Base-by-base conservation (phyloP, 2,113 vertebrate species). In the Piaya cayana region DNA sequence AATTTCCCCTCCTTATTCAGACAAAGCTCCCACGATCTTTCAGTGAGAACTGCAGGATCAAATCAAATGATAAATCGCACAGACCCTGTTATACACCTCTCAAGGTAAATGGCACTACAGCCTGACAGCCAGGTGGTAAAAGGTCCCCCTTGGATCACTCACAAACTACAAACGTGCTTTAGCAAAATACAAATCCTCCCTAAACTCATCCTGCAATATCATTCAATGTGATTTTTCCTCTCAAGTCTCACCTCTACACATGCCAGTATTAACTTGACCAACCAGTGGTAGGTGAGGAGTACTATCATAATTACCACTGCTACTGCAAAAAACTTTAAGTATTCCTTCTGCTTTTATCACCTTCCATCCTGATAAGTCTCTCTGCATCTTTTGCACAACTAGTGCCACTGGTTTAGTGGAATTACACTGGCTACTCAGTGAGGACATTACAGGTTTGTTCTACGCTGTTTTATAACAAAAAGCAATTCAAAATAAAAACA, bases 1-100 rank as follows among this genome's bases (percentile, higher is more conserved):
- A 36, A 81, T 80, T 93, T 95, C 37, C 37, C 72, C 60, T 83
- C 43, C 50, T 94, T 85, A 84, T 80, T 94, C 90, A 92, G 71
- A 59, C 0, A 1, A 49, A 42, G 53, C 27, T 92, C 64, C 68
- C 64, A 29, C 39, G 60, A 87, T 88, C 72, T 84, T 86, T 71
- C 60, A 78, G 36, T 3, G 29, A 82, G 65, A 92, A 49, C 39
- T 18, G 49, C 65, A 78, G 27, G 82, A 82, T 84, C 64, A 79
- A 68, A 92, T 81, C 72, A 74, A 90, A 88, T 29, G 70, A 90
- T 36, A 47, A 78, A 93, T 75, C 76, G 90, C 0, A 0, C 21
- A 60, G 69, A 42, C 18, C 37, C 43, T 34, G 45, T 67, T 69
- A 55, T 11, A 47, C 1, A 84, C 17, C 49, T 79, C n/a, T 59